These are phyloP conservation scores for Nothocercus julius DNA, from an alignment of 2,113 vertebrate species.

Conservation along the genomic window DNA sequence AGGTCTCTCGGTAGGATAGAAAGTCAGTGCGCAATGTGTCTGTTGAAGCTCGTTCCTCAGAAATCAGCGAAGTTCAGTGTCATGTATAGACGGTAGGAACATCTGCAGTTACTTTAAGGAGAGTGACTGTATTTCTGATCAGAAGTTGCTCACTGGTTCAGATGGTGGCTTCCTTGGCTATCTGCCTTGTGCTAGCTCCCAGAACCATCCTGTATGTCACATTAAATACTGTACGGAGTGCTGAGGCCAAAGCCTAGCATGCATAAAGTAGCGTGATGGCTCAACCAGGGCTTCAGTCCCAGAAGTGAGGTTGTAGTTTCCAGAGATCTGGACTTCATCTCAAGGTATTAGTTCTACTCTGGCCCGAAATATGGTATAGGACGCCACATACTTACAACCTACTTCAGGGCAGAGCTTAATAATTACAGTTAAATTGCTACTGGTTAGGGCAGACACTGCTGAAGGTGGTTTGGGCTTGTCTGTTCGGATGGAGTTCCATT, in stretches of 20 bases:
- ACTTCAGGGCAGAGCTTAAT: not conserved
- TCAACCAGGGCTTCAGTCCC: not conserved
- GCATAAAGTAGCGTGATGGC: not conserved
- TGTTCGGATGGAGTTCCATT: not conserved
- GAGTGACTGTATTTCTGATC: not conserved
- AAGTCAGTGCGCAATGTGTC: constrained; percentile 9
- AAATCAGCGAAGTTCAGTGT: not conserved
- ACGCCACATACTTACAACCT: rapidly evolving
- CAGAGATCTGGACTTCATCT: not conserved
- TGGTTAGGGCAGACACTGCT: not conserved
- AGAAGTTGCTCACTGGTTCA: not conserved
- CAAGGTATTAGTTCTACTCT: not conserved
- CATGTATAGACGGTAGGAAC: not conserved
- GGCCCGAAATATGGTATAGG: not conserved
- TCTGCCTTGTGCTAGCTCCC: not conserved
- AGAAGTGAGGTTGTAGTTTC: not conserved
- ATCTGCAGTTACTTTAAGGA: not conserved
- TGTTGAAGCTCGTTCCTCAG: not conserved
- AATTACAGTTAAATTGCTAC: not conserved
- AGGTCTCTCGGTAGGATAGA: not conserved
- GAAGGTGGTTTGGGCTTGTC: not conserved
- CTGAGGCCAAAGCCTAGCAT: not conserved
- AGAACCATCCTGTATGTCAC: rapidly evolving
- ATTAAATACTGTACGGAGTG: not conserved
- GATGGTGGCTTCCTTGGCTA: not conserved